Conservation (phyloP, 2,113 vertebrate species). For the Tricholaema leucomelas region DNA sequence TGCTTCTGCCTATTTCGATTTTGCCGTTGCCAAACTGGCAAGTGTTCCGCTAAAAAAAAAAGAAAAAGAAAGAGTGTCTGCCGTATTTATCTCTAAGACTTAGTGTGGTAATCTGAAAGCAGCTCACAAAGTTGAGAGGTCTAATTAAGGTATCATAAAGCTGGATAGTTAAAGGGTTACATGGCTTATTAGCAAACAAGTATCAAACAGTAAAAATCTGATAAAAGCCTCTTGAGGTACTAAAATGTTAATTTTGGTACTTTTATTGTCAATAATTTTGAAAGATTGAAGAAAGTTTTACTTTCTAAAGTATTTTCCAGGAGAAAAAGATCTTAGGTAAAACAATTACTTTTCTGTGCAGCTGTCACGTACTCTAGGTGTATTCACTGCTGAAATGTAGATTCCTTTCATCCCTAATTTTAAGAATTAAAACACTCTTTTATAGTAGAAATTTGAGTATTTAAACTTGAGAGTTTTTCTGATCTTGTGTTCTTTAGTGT, state of each 20-base stretch:
- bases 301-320: not conserved
- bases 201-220: slow-evolving; percentile 31
- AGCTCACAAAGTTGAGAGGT: slow-evolving; percentile 59
- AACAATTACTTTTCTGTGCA: not conserved
- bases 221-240: not conserved
- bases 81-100: slow-evolving; percentile 69
- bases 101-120: slow-evolving; percentile 72
- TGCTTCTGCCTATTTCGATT: not conserved
- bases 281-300: not conserved
- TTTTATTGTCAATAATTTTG: not conserved
- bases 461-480: not conserved
- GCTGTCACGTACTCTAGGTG: not conserved
- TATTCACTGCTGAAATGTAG: not conserved
- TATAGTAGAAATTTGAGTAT: not conserved
- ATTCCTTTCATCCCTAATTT: not conserved
- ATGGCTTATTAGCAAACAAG: slow-evolving; percentile 35
- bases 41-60: not conserved
- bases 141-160: slow-evolving; percentile 70
- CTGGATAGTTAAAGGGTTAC: slow-evolving; percentile 33
- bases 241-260: not conserved
- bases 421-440: not conserved
- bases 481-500: not conserved
- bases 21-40: slow-evolving; percentile 7
- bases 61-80: slow-evolving; percentile 24
- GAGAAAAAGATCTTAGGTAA: not conserved